Percentiles rank a stretch among this genome's conserved stretches.
Conservation (phyloP, 2,888 invertebrate genomes). For the Onthophagus sagittarius region DNA sequence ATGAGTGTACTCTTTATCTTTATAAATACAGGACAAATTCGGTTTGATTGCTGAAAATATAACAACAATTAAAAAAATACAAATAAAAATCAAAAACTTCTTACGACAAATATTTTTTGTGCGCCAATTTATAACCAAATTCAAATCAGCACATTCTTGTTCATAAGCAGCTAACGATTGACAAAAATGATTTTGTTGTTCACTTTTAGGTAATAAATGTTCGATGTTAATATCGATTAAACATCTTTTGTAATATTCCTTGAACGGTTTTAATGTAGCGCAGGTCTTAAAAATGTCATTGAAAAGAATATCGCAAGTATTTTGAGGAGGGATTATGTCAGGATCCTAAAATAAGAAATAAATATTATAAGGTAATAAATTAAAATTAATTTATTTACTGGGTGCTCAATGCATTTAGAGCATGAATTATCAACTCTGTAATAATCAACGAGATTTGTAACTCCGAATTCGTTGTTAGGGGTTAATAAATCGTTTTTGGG, state of each 20-base stretch:
- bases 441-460: neutral
- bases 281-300: neutral
- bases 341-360: no score
- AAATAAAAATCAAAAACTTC: neutral
- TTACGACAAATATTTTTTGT: neutral
- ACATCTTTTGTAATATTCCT: slow-evolving; percentile 1
- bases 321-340: neutral
- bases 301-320: slow-evolving; percentile 1
- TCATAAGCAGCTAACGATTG: neutral
- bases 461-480: neutral
- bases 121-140: neutral
- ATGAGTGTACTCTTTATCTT: slow-evolving; percentile 69
- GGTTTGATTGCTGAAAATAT: no score
- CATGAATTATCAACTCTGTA: neutral
- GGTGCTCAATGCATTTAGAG: neutral
- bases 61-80: no score
- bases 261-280: neutral
- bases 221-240: neutral
- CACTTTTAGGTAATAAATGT: neutral
- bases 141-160: neutral
- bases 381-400: neutral
- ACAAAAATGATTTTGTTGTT: neutral
- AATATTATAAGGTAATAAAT: no score
- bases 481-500: neutral
- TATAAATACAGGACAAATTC: slow-evolving; percentile 63